These are phyloP conservation scores for Sebastiscus tertius DNA, from an alignment of 2,797 vertebrate genomes.

Conservation along the genomic window DNA sequence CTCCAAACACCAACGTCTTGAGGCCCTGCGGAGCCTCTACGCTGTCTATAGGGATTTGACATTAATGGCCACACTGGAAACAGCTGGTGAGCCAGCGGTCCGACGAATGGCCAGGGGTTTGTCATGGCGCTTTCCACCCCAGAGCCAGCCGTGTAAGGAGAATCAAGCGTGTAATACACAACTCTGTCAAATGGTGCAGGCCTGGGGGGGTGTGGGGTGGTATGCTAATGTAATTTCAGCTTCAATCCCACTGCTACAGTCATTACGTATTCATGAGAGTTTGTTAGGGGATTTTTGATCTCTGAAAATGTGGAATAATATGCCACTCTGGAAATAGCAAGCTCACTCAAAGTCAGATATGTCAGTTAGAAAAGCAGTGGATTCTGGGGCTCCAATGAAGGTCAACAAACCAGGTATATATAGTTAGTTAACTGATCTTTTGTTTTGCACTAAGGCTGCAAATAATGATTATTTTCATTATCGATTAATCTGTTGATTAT, in stretches of 20 bases:
- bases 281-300: slow-evolving; percentile 48
- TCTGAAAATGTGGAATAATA: slow-evolving; percentile 42
- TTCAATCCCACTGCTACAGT: slow-evolving; percentile 25
- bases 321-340: slow-evolving; percentile 17
- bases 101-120: slow-evolving; percentile 20
- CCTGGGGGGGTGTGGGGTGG: slow-evolving; percentile 3
- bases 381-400: background rate
- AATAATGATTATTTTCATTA: too few species aligned
- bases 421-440: background rate
- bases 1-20: slow-evolving; percentile 1
- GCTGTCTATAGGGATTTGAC: slow-evolving; percentile 10
- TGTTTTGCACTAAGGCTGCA: background rate
- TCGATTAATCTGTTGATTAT: too few species aligned
- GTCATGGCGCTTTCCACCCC: slow-evolving; percentile 8
- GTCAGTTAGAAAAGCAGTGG: background rate
- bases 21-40: slow-evolving; percentile 13
- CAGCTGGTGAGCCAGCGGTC: slow-evolving; percentile 56
- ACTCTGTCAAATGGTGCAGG: slow-evolving; percentile 13
- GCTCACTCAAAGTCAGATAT: slow-evolving; percentile 26
- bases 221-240: slow-evolving; percentile 56
- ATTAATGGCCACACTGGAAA: slow-evolving; percentile 45
- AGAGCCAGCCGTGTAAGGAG: slow-evolving; percentile 24
- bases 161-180: slow-evolving; percentile 55
- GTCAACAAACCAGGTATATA: background rate
- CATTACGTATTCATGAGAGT: slow-evolving; percentile 55